These are phyloP conservation scores for Saturnia pavonia DNA, from an alignment of 2,888 invertebrate genomes.

Conservation along the genomic window DNA sequence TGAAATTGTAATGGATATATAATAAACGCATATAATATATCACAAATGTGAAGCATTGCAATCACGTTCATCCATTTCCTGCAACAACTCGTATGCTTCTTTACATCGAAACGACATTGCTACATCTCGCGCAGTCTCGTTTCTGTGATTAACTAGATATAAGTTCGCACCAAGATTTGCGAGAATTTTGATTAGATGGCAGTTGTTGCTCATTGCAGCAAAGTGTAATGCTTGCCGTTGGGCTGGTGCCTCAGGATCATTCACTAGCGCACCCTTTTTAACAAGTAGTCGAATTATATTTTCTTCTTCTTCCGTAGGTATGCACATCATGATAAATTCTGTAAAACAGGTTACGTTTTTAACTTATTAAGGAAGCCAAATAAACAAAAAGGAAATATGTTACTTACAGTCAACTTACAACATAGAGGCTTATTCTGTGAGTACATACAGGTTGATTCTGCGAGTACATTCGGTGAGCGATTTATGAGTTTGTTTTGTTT, in stretches of 20 bases:
- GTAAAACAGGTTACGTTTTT: slow-evolving; percentile 25
- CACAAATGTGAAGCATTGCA: not conserved
- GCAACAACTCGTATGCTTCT: slow-evolving; percentile 48
- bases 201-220: slow-evolving; percentile 75
- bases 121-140: slow-evolving; percentile 64
- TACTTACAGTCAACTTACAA: no score
- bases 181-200: slow-evolving; percentile 56
- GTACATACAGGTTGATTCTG: no score
- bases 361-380: not conserved
- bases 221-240: slow-evolving; percentile 75
- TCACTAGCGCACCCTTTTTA: slow-evolving; percentile 56
- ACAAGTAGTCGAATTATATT: slow-evolving; percentile 61
- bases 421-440: no score
- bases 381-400: not conserved
- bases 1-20: not conserved
- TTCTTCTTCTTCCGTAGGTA: slow-evolving; percentile 57
- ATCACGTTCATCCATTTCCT: slow-evolving; percentile 35
- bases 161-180: slow-evolving; percentile 61
- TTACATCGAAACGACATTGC: slow-evolving; percentile 58
- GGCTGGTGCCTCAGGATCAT: slow-evolving; percentile 62
- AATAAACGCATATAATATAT: not conserved
- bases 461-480: no score
- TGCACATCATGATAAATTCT: slow-evolving; percentile 72
- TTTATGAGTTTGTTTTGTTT: no score
- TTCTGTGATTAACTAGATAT: slow-evolving; percentile 53